Conservation (phyloP, 30 jellyfish, hydroid and myxozoan species). For the Sanderia malayensis region DNA sequence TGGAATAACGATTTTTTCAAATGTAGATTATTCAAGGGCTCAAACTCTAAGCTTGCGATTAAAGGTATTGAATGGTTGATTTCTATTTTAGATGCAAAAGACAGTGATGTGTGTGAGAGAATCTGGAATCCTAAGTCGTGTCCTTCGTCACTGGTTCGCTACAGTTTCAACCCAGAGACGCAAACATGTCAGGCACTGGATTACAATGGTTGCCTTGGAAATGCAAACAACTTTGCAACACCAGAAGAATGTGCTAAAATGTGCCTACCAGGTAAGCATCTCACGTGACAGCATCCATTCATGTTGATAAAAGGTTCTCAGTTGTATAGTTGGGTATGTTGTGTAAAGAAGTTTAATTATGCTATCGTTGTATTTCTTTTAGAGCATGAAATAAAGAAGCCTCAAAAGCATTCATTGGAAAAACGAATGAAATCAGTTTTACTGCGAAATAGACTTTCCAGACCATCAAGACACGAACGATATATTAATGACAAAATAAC, state of each 20-base stretch:
- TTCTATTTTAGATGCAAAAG: constrained; percentile 77
- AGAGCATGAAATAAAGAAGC: constrained; percentile 71
- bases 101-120: constrained; percentile 83
- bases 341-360: not conserved
- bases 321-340: not conserved
- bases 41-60: too few species aligned
- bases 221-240: constrained; percentile 88
- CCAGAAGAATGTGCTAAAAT: constrained; percentile 90
- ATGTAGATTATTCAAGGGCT: too few species aligned
- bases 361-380: not conserved
- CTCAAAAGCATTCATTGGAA: constrained; percentile 54
- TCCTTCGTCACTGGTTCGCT: constrained; percentile 79
- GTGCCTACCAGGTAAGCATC: constrained; percentile 72
- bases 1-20: too few species aligned
- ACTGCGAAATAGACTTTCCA: constrained; percentile 56
- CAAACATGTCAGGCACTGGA: constrained; percentile 72
- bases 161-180: constrained; percentile 73
- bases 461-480: constrained; percentile 18
- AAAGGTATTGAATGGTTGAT: too few species aligned
- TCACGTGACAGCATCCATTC: not conserved
- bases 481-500: not conserved
- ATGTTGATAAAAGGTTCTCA: too few species aligned
- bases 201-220: constrained; percentile 97
- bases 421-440: constrained; percentile 60
- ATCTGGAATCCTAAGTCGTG: constrained; percentile 83